Conservation (phyloP, 1,140 invertebrate species). For the Ganaspis sp. region DNA sequence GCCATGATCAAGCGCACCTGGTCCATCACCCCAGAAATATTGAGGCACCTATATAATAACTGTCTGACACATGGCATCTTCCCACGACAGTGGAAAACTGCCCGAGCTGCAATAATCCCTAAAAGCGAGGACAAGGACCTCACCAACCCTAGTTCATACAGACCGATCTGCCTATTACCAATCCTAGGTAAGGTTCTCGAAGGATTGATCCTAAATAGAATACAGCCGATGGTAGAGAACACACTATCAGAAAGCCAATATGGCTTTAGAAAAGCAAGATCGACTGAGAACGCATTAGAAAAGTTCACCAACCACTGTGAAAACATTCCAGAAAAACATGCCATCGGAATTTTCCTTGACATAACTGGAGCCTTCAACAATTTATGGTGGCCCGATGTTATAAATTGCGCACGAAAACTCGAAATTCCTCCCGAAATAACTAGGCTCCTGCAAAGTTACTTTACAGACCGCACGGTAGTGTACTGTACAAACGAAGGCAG, state of each 20-base stretch:
- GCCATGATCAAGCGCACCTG: neutral
- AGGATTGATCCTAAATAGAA: slow-evolving; percentile 54
- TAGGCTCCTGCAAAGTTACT: slow-evolving; percentile 62
- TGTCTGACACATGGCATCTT: neutral
- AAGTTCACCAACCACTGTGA: too few species aligned
- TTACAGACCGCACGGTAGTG: slow-evolving; percentile 53
- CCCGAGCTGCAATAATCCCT: neutral
- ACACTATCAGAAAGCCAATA: slow-evolving; percentile 60
- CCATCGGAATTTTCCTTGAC: slow-evolving; percentile 64
- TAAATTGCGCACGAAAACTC: slow-evolving; percentile 47
- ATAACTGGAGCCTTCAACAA: slow-evolving; percentile 74
- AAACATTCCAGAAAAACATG: slow-evolving; percentile 49
- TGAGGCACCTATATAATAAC: neutral
- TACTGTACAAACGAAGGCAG: slow-evolving; percentile 38
- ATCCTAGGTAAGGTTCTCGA: slow-evolving; percentile 69
- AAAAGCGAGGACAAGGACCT: slow-evolving; percentile 57
- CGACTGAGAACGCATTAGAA: slow-evolving; percentile 71
- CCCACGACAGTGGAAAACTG: neutral
- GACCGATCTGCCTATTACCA: slow-evolving; percentile 70
- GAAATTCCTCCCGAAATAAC: slow-evolving; percentile 39
- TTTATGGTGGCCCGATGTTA: slow-evolving; percentile 67
- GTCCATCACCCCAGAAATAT: neutral
- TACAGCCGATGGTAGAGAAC: slow-evolving; percentile 15
- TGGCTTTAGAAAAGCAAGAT: slow-evolving; percentile 56
- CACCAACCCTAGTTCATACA: slow-evolving; percentile 57